These are phyloP conservation scores for Ceratina australensis DNA, from an alignment of 1,140 invertebrate species.

Conservation along the genomic window DNA sequence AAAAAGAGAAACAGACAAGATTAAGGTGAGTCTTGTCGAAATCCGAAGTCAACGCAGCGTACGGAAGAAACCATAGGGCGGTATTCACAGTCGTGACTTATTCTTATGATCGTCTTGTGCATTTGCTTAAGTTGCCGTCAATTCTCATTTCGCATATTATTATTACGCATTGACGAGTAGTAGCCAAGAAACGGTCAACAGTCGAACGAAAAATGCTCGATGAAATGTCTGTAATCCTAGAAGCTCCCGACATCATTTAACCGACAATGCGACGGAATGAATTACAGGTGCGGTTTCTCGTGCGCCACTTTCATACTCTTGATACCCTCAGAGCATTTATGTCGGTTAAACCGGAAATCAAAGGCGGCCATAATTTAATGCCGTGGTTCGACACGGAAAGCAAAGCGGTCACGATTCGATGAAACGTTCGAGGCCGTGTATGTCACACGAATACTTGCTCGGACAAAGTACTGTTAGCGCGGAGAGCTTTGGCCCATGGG, in stretches of 20 bases:
- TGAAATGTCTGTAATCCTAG: too few relatives aligned
- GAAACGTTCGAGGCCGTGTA: constrained; percentile 18
- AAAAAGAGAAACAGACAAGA: too few relatives aligned
- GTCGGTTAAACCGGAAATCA: constrained; percentile 27
- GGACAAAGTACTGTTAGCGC: background rate
- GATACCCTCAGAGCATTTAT: background rate
- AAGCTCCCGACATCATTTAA: background rate
- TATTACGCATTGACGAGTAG: too few relatives aligned
- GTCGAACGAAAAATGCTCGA: too few relatives aligned
- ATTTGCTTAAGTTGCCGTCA: too few relatives aligned
- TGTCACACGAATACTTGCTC: constrained; percentile 14
- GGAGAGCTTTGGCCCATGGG: constrained; percentile 10
- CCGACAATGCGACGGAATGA: background rate
- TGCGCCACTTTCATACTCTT: background rate
- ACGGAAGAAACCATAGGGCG: too few relatives aligned
- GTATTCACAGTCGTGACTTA: too few relatives aligned
- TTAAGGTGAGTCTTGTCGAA: too few relatives aligned
- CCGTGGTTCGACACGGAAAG: background rate
- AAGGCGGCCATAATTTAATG: constrained; percentile 47
- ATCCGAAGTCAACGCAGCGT: too few relatives aligned
- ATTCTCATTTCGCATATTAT: too few relatives aligned
- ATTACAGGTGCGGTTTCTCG: background rate
- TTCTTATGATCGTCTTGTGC: too few relatives aligned
- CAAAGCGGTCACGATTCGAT: constrained; percentile 29
- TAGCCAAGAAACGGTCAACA: too few relatives aligned